phyloP scores from a whole-genome alignment of 2,888 invertebrate species.

The Caenorhabditis sp. region DNA sequence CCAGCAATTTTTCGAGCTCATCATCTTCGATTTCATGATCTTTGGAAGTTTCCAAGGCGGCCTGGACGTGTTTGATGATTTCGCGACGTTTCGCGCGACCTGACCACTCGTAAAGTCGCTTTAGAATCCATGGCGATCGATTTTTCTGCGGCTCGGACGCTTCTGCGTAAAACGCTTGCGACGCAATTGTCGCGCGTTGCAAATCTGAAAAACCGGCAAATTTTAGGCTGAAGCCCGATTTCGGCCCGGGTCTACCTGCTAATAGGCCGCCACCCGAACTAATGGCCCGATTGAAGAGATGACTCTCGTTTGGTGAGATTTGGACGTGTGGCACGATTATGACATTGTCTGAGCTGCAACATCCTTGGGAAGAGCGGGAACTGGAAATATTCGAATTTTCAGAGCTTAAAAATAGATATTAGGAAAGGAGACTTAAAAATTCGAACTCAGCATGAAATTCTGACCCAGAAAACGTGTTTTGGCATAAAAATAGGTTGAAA shows the following conservation, averaged over 20 bases:
- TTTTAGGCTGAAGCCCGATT: neutral
- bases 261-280: constrained; percentile 67
- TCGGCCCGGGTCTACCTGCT: constrained; percentile 53
- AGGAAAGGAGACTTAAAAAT: too few species aligned
- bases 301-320: constrained; percentile 65
- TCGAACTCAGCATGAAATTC: too few species aligned
- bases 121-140: constrained; percentile 70
- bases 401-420: too few species aligned
- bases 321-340: constrained; percentile 70
- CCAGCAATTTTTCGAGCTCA: constrained; percentile 64
- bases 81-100: constrained; percentile 72
- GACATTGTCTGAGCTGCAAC: constrained; percentile 65
- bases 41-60: constrained; percentile 62
- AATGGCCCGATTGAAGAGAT: constrained; percentile 69
- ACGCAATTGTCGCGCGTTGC: constrained; percentile 70
- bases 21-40: constrained; percentile 68
- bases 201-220: constrained; percentile 52
- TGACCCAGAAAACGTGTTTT: too few species aligned
- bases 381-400: neutral
- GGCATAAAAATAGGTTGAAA: too few species aligned
- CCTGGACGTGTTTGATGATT: constrained; percentile 69
- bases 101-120: constrained; percentile 74
- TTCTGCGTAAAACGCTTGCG: constrained; percentile 70
- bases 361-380: constrained; percentile 35
- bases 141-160: constrained; percentile 57